Percentiles rank a stretch among this genome's conserved stretches.
These are phyloP conservation scores for Pampus argenteus DNA, from an alignment of 2,797 vertebrate species.

Conservation along the genomic window DNA sequence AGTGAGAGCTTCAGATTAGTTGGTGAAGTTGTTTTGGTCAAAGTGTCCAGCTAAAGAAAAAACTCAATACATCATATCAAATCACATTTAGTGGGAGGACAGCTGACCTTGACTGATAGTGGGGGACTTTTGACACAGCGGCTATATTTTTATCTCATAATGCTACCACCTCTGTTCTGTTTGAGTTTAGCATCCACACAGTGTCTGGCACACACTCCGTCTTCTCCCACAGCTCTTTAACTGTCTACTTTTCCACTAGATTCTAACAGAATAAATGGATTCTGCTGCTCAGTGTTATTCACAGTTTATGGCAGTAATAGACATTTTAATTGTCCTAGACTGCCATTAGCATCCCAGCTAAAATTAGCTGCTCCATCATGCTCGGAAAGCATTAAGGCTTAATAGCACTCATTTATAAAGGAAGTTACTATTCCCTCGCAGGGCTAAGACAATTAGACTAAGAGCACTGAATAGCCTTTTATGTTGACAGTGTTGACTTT, in stretches of 20 bases:
- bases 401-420: slow-evolving; percentile 74
- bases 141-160: slow-evolving; percentile 29
- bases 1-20: slow-evolving; percentile 41
- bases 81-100: slow-evolving; percentile 37
- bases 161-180: slow-evolving; percentile 18
- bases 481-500: slow-evolving; percentile 57
- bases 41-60: slow-evolving; percentile 46
- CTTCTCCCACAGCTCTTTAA: slow-evolving; percentile 33
- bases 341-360: slow-evolving; percentile 74
- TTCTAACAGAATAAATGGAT: slow-evolving; percentile 58
- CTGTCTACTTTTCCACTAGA: slow-evolving; percentile 45
- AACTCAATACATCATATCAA: slow-evolving; percentile 58
- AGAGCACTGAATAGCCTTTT: slow-evolving; percentile 40
- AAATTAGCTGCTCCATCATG: slow-evolving; percentile 80
- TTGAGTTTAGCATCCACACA: slow-evolving; percentile 38
- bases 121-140: slow-evolving; percentile 10
- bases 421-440: slow-evolving; percentile 63
- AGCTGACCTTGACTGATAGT: slow-evolving; percentile 55
- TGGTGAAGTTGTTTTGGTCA: slow-evolving; percentile 52
- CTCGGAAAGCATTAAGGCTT: slow-evolving; percentile 73
- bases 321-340: slow-evolving; percentile 75
- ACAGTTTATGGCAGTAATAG: slow-evolving; percentile 77
- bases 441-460: slow-evolving; percentile 58
- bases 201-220: slow-evolving; percentile 5
- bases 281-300: slow-evolving; percentile 68